These are phyloP conservation scores for Cydia pomonella DNA, from an alignment of 1,140 invertebrate species.

Conservation along the genomic window DNA sequence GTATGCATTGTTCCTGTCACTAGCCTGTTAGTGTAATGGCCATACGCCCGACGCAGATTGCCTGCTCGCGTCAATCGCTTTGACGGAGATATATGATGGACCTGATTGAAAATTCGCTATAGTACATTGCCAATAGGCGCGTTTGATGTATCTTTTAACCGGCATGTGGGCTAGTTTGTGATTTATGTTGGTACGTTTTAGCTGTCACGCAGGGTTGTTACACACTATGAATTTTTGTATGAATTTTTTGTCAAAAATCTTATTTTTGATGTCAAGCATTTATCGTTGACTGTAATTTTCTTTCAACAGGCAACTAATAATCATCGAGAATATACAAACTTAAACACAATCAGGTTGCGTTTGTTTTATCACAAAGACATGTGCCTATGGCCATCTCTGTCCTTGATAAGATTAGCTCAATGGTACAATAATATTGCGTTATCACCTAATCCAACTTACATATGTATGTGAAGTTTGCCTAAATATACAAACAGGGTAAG, in stretches of 20 bases:
- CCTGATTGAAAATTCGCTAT: constrained; percentile 49
- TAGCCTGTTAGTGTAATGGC: constrained; percentile 43
- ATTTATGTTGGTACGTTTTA: constrained; percentile 35
- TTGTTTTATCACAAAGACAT: no score
- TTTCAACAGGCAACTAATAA: no score
- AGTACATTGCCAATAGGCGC: constrained; percentile 28
- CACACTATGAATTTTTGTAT: not conserved
- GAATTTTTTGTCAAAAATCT: not conserved
- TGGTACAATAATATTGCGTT: no score
- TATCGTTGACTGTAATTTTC: no score
- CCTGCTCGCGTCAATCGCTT: constrained; percentile 38
- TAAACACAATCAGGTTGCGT: no score
- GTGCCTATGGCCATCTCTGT: no score
- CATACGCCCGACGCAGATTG: constrained; percentile 37
- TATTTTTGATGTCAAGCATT: no score
- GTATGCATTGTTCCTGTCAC: not conserved
- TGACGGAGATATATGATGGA: constrained; percentile 48
- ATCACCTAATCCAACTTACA: no score
- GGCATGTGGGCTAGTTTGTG: constrained; percentile 26
- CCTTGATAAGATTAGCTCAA: no score
- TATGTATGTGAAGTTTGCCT: no score
- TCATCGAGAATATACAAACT: no score
- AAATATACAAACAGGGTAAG: no score
- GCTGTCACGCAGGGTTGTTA: not conserved
- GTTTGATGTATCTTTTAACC: constrained; percentile 37